Conservation (phyloP, 2,888 invertebrate genomes). For the Drosophila macrospina region DNA sequence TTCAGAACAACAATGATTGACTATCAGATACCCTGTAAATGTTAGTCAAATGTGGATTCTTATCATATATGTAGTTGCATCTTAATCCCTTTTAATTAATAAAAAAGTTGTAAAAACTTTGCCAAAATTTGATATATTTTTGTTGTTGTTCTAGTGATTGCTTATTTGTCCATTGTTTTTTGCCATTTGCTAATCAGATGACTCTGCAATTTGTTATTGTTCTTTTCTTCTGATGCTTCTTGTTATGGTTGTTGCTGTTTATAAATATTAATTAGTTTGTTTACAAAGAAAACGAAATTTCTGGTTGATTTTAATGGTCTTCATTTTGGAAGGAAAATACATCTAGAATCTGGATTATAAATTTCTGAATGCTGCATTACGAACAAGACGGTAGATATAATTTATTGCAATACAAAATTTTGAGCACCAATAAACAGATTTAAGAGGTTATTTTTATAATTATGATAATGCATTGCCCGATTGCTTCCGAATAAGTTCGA, state of each 20-base stretch:
- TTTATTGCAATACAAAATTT: not conserved
- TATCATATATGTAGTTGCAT: too few species aligned
- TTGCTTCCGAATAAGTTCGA: too few species aligned
- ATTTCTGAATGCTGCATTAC: constrained; percentile 37
- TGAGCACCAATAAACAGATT: constrained; percentile 1
- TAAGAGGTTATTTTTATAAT: not conserved
- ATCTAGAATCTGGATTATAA: constrained; percentile 53
- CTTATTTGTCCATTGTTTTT: constrained; percentile 25
- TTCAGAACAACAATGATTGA: not conserved
- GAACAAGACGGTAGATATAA: constrained; percentile 6
- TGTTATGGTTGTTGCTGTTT: constrained; percentile 39
- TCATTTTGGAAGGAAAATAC: constrained; percentile 53
- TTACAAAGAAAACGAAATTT: constrained; percentile 65
- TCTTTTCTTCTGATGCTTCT: constrained; percentile 13
- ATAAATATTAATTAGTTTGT: constrained; percentile 77
- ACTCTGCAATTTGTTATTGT: constrained; percentile 37
- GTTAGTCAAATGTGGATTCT: too few species aligned
- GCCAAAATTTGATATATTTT: constrained; percentile 41
- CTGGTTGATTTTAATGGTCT: constrained; percentile 47
- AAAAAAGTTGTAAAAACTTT: constrained; percentile 33
- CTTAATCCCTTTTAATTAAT: too few species aligned
- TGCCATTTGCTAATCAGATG: constrained; percentile 42
- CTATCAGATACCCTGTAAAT: not conserved
- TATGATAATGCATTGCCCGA: not conserved
- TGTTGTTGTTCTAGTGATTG: constrained; percentile 31